Base-by-base conservation (phyloP, 2,113 vertebrate species). In the Bucco capensis region DNA sequence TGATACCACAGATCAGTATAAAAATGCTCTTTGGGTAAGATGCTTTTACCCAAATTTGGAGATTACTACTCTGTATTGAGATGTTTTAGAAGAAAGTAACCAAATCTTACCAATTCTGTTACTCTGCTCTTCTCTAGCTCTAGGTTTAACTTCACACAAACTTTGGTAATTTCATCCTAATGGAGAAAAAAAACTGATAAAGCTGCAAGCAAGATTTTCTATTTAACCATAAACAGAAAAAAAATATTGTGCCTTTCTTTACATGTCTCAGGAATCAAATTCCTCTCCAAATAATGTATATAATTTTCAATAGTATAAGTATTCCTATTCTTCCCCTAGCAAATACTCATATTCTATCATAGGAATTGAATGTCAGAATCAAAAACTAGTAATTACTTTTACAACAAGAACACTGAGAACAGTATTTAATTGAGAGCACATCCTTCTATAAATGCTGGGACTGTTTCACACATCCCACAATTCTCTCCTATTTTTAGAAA, bases 111-210 rank as follows among this genome's bases (percentile, higher is more conserved):
- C 98, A 99, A 77, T 96, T 99, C 99, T 96, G 99, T 99, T 31
- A 98, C 97, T 93, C 97, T 97, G 94, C 98, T 99, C 94, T 99
- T 99, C 95, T 99, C 99, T 83, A 98, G 80, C 93, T 98, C 98
- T 96, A 99, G 97, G 83, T 98, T 98, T 97, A 99, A 94, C 54
- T 98, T 98, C 57, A 98, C 97, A 78, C 97, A 97, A 60, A 99
- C 97, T 98, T 99, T 99, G 88, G 97, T 96, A 97, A 99, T 98
- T 94, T 98, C 97, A 97, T 99, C 99, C 99, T 99, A 96, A 89
- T 82, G 15, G 80, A 38, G 75, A n/a, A 87, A 86, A 86, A 93
- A 93, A 85, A 96, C 3, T 8, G 31, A 88, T 61, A 82, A 87
- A 95, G 21, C 28, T 90, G 57, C 23, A 73, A 69, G 23, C 8